phyloP scores from a whole-genome alignment of 2,888 invertebrate genomes.

The Agrotis segetum region DNA sequence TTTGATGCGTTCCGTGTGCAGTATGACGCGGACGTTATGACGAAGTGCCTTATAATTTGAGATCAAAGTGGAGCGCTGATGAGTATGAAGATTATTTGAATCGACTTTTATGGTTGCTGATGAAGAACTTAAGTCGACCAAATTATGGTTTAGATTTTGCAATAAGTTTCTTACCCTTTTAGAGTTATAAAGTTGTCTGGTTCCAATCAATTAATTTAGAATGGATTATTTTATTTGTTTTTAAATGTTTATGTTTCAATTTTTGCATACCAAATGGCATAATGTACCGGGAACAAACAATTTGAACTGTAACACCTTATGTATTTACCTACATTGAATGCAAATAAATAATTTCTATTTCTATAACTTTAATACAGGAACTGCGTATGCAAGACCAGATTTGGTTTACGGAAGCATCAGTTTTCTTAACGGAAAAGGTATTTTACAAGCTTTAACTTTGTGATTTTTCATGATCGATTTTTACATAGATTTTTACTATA shows the following conservation, averaged over 20 bases:
- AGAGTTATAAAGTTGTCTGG: not conserved
- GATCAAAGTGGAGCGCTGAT: conserved; percentile 43
- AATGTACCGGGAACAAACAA: no score
- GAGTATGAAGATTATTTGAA: conserved; percentile 8
- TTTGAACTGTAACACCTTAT: no score
- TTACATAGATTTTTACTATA: no score
- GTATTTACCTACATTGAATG: no score
- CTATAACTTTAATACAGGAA: not conserved
- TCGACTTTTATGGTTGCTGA: not conserved
- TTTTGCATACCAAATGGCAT: no score
- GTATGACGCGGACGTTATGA: conserved; percentile 37
- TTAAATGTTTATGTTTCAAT: no score
- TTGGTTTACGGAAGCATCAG: not conserved
- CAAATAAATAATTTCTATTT: no score
- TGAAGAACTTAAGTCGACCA: not conserved
- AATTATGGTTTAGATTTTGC: conserved; percentile 8
- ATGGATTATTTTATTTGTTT: no score
- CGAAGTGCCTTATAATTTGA: conserved; percentile 25
- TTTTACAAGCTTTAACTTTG: no score
- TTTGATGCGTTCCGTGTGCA: conserved; percentile 54
- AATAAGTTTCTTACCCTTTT: not conserved
- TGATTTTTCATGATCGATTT: no score
- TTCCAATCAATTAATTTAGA: no score
- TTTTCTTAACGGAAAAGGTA: no score
- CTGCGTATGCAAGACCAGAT: not conserved